phyloP scores from a whole-genome alignment of 92 coral and sea anemone species.

The Porites evermanni region DNA sequence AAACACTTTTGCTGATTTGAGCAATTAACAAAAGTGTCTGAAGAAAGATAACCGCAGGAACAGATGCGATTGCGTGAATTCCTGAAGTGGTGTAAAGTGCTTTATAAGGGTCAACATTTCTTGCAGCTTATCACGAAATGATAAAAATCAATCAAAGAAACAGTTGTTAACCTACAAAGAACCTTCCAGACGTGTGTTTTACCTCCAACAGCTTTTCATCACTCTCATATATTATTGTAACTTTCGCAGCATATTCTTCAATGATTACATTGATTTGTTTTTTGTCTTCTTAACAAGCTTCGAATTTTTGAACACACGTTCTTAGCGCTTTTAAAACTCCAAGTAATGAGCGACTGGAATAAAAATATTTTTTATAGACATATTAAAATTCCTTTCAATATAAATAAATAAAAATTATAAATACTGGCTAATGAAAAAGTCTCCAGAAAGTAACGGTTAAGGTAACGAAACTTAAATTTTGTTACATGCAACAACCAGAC shows the following conservation, averaged over 20 bases:
- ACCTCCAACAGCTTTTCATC: conserved; percentile 29
- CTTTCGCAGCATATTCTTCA: conserved; percentile 4
- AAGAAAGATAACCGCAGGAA: neutral
- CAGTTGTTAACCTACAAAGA: conserved; percentile 20
- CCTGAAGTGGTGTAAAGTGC: conserved; percentile 17
- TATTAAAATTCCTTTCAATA: no score
- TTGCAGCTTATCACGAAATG: conserved; percentile 37
- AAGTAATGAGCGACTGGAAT: neutral
- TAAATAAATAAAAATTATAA: no score
- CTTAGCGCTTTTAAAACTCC: neutral
- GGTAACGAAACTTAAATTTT: no score
- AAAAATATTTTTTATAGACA: no score
- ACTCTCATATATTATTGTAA: neutral
- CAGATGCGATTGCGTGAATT: conserved; percentile 13
- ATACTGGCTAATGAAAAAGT: no score
- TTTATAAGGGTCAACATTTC: conserved; percentile 31
- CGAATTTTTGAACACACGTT: neutral
- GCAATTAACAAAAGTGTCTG: neutral
- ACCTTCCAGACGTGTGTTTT: conserved; percentile 18
- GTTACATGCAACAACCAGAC: no score
- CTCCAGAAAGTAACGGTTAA: no score
- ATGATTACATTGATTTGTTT: neutral
- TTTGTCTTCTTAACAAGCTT: neutral
- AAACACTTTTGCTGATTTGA: neutral
- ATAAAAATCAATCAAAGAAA: conserved; percentile 14